Conservation (phyloP, 1,140 invertebrate genomes). For the Aphelinus atriplicis region DNA sequence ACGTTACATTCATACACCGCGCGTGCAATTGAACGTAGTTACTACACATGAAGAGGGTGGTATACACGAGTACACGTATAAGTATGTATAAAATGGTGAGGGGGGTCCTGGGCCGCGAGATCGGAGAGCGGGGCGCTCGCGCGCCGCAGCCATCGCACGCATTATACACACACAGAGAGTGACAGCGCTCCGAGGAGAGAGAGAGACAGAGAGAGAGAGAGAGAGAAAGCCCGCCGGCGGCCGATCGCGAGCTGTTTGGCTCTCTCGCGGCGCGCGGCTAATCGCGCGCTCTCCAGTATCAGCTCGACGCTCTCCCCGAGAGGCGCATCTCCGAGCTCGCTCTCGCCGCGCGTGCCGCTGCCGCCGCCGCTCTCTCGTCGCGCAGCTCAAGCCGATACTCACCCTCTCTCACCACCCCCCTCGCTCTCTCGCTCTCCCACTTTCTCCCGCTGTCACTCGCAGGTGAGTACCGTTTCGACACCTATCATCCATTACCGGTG, state of each 20-base stretch:
- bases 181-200: neutral
- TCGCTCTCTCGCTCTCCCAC: neutral
- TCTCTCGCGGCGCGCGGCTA: neutral
- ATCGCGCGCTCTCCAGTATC: too few relatives aligned
- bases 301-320: too few relatives aligned
- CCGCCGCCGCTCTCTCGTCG: constrained; percentile 12
- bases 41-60: too few relatives aligned
- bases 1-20: too few relatives aligned
- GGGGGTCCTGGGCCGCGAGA: too few relatives aligned
- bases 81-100: too few relatives aligned
- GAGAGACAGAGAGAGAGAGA: neutral
- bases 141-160: neutral
- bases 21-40: too few relatives aligned
- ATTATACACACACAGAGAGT: neutral
- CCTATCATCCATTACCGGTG: constrained; percentile 1
- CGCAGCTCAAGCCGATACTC: constrained; percentile 7
- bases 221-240: neutral
- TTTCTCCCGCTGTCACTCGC: neutral
- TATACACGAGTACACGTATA: too few relatives aligned
- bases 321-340: too few relatives aligned
- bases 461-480: neutral
- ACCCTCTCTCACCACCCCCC: constrained; percentile 13
- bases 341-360: constrained; percentile 7
- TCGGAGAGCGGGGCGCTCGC: neutral
- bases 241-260: neutral